Evolutionary conservation across 1,140 invertebrate species (phyloP).

Genomic region (Drosophila virilis): DNA sequence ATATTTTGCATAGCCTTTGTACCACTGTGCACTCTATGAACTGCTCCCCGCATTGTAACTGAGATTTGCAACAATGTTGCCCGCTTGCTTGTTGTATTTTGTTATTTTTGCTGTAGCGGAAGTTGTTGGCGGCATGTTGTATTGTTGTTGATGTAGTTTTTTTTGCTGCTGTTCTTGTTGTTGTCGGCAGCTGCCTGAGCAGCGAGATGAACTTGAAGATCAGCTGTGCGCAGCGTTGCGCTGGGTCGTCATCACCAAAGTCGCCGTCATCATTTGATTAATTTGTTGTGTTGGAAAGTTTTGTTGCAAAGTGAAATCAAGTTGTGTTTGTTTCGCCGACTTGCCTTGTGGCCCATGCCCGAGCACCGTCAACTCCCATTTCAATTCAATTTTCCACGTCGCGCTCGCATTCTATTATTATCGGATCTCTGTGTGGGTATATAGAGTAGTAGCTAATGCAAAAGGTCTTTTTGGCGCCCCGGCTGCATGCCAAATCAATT

Average conservation of each 20-base stretch:
- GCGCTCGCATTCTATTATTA: conserved; percentile 67
- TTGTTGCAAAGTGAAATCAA: conserved; percentile 72
- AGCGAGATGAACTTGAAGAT: conserved; percentile 74
- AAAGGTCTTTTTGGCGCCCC: conserved; percentile 58
- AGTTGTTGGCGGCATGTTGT: conserved; percentile 61
- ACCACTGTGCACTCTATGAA: conserved; percentile 60
- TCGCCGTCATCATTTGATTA: conserved; percentile 76
- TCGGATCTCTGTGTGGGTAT: conserved; percentile 20
- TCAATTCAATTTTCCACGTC: conserved; percentile 70
- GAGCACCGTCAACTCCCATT: neutral
- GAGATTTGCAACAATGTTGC: conserved; percentile 74
- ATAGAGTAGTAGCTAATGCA: conserved; percentile 39
- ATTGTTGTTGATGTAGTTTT: conserved; percentile 35
- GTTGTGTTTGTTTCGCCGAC: conserved; percentile 55
- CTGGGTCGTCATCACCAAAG: conserved; percentile 22
- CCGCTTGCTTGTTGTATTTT: conserved; percentile 17
- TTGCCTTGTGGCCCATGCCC: conserved; percentile 23
- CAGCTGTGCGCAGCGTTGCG: conserved; percentile 41
- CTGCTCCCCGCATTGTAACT: conserved; percentile 49
- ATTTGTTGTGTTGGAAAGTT: conserved; percentile 64
- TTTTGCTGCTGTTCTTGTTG: conserved; percentile 21
- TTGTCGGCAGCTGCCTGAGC: conserved; percentile 24
- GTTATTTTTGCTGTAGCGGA: conserved; percentile 60
- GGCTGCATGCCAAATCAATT: conserved; percentile 77
- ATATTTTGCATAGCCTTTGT: neutral